phyloP scores from a whole-genome alignment of 92 coral and sea anemone species.

The Phymanthus crucifer region DNA sequence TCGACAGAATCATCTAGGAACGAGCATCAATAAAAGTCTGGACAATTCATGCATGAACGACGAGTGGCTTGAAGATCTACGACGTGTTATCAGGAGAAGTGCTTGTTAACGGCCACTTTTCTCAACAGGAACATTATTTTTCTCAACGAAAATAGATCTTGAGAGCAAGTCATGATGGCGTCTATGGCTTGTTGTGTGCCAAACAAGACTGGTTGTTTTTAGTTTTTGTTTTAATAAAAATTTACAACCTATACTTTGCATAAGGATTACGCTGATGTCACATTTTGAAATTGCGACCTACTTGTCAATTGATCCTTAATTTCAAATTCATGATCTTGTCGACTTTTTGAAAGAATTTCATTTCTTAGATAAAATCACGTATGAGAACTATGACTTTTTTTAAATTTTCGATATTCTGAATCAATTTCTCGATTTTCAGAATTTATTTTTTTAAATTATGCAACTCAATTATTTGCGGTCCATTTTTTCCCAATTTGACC shows the following conservation, averaged over 20 bases:
- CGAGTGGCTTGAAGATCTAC: not conserved
- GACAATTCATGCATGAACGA: not conserved
- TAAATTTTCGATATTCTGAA: not conserved
- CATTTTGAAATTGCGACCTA: not conserved
- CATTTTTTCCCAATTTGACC: not conserved
- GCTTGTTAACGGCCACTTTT: constrained; percentile 4
- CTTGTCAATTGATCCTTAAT: not conserved
- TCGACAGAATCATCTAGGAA: too few relatives aligned
- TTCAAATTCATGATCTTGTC: not conserved
- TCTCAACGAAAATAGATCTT: not conserved
- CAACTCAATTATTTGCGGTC: not conserved
- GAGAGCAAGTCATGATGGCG: not conserved
- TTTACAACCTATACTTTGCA: not conserved
- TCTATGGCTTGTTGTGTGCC: not conserved
- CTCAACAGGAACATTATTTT: not conserved
- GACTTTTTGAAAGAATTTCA: not conserved
- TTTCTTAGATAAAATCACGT: not conserved
- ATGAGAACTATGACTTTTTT: not conserved
- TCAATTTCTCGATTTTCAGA: not conserved
- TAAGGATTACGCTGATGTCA: not conserved
- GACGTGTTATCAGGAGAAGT: not conserved
- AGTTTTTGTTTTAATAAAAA: not conserved
- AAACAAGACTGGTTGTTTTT: not conserved
- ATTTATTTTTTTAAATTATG: not conserved
- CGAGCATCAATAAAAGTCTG: not conserved